Evolutionary conservation across 1,140 invertebrate species (phyloP).

Genomic region (Steinernema khuongi): DNA sequence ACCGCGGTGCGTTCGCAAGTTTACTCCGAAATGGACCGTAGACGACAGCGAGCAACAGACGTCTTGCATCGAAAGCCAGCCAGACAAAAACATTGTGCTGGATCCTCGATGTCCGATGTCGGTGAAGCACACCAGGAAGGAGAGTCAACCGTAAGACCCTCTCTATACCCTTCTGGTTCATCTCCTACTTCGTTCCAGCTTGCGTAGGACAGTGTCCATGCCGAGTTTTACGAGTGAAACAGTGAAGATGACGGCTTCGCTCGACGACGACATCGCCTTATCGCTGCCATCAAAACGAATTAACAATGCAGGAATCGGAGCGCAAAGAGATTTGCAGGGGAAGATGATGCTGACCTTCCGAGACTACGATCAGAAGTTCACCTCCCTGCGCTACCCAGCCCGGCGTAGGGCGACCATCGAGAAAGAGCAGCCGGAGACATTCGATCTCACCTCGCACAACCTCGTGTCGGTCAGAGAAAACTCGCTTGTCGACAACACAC

Average conservation of each 20-base stretch:
- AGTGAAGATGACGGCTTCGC: not conserved
- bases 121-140: not conserved
- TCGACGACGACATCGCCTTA: constrained; percentile 24
- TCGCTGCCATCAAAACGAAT: constrained; percentile 14
- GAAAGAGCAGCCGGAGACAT: not conserved
- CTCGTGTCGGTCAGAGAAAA: not conserved
- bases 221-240: not conserved
- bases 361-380: constrained; percentile 12
- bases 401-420: not conserved
- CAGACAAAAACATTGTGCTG: not conserved
- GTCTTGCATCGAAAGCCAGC: not conserved
- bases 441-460: not conserved
- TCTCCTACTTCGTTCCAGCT: constrained; percentile 7
- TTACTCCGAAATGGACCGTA: constrained; percentile 30
- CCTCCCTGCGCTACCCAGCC: not conserved
- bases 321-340: constrained; percentile 35
- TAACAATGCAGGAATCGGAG: constrained; percentile 36
- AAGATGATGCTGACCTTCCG: constrained; percentile 29
- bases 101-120: constrained; percentile 23
- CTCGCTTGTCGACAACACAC: not conserved
- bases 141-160: constrained; percentile 14
- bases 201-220: constrained; percentile 8
- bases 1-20: constrained; percentile 41
- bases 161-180: not conserved
- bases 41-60: not conserved